Evolutionary conservation across 2,888 invertebrate genomes (phyloP), one percentile per base, ranked within the genome.

Genomic region (Halictus ligatus): DNA sequence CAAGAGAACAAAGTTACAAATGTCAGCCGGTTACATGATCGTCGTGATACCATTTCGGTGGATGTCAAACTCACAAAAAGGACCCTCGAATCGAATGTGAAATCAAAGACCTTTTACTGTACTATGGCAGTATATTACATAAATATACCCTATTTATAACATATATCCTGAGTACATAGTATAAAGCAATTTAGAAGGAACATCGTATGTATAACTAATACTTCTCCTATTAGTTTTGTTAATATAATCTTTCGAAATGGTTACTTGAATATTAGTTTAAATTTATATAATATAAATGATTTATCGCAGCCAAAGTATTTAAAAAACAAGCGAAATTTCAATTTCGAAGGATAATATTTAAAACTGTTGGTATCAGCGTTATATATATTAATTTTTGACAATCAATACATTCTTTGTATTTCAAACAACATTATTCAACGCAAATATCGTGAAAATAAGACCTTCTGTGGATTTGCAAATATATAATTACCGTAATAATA

Each of bases 401-500:
- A 83, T 81, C 72, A 79, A 86, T 50, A 29, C 75, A 50, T 54
- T 69, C 69, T 54, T 73, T 29, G 54, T 50, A 40, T 67, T 77
- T 29, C 77, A 78, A 69, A 89, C 74, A 83, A 78, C 73, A 78
- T 78, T 87, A 78, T 78, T 87, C 88, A 89, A 69, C 90, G 89
- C 89, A 90, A 89, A 86, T 88, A 90, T 88, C 81, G 87, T 89
- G 78, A 90, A 92, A 88, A 92, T 91, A 93, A 93, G 91, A 89
- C 90, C 91, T 89, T 80, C 83, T 80, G 72, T 73, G 75, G 40
- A 84, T 83, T 93, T 91, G 91, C 82, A 86, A 88, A 90, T 92
- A 93, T 80, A 88, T 81, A 88, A 93, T 90, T 90, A 92, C 84
- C 89, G 89, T 89, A 91, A 92, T 90, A 92, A 93, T 92, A 85